Evolutionary conservation across 2,113 vertebrate species (phyloP).

Genomic region (Plecotus auritus): DNA sequence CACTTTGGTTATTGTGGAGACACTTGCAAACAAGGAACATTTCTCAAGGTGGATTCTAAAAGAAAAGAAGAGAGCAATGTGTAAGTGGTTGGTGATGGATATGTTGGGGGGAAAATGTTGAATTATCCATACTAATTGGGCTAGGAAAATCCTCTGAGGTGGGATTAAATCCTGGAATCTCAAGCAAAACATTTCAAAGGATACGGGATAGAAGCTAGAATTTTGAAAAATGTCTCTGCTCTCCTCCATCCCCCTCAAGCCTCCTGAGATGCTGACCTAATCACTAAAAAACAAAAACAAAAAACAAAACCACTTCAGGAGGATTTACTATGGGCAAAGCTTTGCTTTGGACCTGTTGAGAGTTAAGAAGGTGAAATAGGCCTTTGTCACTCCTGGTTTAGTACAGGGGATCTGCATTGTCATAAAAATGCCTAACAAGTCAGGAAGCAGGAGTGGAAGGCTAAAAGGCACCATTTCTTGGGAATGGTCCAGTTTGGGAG

Average conservation of each 20-base stretch:
- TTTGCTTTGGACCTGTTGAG: background rate
- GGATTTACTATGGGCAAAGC: background rate
- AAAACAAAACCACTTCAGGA: background rate
- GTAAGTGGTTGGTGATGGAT: background rate
- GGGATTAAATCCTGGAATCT: background rate
- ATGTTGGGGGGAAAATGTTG: background rate
- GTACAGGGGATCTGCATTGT: background rate
- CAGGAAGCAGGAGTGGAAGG: background rate
- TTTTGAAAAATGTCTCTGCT: background rate
- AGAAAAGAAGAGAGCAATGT: slow-evolving; percentile 16
- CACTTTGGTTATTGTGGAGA: slow-evolving; percentile 23
- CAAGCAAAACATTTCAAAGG: slow-evolving; percentile 28
- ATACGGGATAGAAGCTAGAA: background rate
- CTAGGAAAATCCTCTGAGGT: background rate
- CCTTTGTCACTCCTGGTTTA: background rate
- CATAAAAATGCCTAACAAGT: background rate
- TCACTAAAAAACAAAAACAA: background rate
- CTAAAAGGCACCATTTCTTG: background rate
- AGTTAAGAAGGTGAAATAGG: background rate
- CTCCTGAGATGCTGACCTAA: background rate
- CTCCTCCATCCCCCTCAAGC: background rate
- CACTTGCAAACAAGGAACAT: background rate
- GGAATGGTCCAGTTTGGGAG: background rate
- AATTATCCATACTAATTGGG: background rate
- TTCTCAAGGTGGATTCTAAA: slow-evolving; percentile 7